Base-by-base conservation (phyloP, 2,888 invertebrate species). In the Smittia sp. region DNA sequence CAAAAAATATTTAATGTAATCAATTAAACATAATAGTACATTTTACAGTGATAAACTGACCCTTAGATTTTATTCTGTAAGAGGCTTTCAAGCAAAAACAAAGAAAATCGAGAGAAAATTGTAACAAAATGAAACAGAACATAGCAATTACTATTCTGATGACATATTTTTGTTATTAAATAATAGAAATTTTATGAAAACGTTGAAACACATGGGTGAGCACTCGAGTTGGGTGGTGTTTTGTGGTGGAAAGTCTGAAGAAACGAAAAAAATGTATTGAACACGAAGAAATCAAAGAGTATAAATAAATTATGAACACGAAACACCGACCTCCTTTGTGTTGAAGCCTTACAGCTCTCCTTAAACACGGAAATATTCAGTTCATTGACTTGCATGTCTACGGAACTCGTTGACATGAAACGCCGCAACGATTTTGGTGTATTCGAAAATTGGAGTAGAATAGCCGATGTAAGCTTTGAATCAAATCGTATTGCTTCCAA, bases 41-140 rank as follows among this genome's bases (percentile, higher is more conserved):
- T 46, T 46, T 46, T 46, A 46, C 46, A 46, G 46, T 46, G 46
- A 46, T 46, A 46, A 46, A 46, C 46, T 46, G 46, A 46, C 46
- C 46, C 46, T 46, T 46, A 46, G 46, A 46, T 46, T 46, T 46
- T 46, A 46, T 46, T 15, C 15, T 15, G 46, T 46, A 46, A 46
- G 46, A 46, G n/a, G n/a, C 46, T 46, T 46, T 46, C 32, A 32
- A 32, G 32, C 32, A 32, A 32, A 32, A 32, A 32, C 32, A 32
- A 32, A 32, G 46, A 46, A 46, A 46, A 46, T 46, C n/a, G n/a
- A 46, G 15, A 46, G 15, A 15, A 46, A 46, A 46, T n/a, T 46
- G 46, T 46, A 46, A 46, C 46, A 46, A 46, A 46, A 46, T 46
- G 46, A 46, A 46, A 46, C 15, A 46, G 11, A 15, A 46, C 15